These are phyloP conservation scores for Cebidichthys violaceus DNA, from an alignment of 2,113 vertebrate species.

Conservation along the genomic window DNA sequence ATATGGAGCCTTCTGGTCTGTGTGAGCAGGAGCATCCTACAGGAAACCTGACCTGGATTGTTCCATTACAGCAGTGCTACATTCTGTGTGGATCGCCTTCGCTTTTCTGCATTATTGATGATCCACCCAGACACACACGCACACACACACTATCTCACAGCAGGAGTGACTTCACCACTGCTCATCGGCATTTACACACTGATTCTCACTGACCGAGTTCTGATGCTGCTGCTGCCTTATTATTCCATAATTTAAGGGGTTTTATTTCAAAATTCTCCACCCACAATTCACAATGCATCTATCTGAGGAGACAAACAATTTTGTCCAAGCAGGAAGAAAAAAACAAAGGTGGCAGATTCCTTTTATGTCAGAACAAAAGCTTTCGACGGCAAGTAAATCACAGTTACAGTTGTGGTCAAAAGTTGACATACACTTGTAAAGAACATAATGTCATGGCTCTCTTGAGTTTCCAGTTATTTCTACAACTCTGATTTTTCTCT, in stretches of 20 bases:
- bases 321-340: background rate
- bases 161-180: constrained; percentile 26
- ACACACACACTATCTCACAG: constrained; percentile 26
- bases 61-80: constrained; percentile 79
- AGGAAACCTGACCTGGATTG: constrained; percentile 77
- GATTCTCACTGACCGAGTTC: constrained; percentile 32
- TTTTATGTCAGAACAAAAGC: background rate
- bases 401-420: too few relatives aligned
- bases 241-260: background rate
- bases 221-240: background rate
- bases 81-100: constrained; percentile 66
- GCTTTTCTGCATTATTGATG: constrained; percentile 76
- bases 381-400: background rate
- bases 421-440: too few relatives aligned
- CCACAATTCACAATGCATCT: background rate
- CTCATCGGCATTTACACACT: constrained; percentile 30
- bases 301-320: background rate
- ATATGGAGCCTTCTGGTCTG: constrained; percentile 31
- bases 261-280: background rate
- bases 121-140: constrained; percentile 30
- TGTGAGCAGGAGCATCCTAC: constrained; percentile 14
- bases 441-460: too few relatives aligned
- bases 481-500: too few relatives aligned
- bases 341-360: background rate
- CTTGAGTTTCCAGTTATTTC: too few relatives aligned